Percentiles rank a stretch among this genome's conserved stretches.
phyloP scores from a whole-genome alignment of 2,113 vertebrate species.

The Probosciger aterrimus region DNA sequence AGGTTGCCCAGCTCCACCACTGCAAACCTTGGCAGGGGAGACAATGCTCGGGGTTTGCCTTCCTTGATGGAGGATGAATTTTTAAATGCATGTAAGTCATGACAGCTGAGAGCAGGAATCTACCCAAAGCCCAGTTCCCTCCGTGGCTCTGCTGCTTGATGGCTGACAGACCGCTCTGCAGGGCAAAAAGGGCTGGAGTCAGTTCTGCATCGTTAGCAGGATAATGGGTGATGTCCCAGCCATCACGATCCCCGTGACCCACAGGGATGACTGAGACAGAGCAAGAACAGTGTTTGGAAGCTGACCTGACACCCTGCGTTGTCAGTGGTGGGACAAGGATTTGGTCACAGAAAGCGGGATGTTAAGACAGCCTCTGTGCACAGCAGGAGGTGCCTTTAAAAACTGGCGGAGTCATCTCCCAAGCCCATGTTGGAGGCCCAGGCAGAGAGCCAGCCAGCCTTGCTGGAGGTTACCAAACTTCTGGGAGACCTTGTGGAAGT shows the following conservation, averaged over 20 bases:
- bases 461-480: not conserved
- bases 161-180: not conserved
- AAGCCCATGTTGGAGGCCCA: accelerated
- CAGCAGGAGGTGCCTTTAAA: not conserved
- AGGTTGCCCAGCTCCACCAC: constrained; percentile 25
- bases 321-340: not conserved
- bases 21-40: constrained; percentile 38
- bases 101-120: constrained; percentile 43
- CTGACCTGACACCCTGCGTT: not conserved
- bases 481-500: not conserved
- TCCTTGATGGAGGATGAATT: constrained; percentile 19
- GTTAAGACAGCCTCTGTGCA: accelerated
- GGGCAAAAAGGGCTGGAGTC: not conserved
- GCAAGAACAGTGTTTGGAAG: not conserved
- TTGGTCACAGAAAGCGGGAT: not conserved
- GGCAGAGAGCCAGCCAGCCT: not conserved
- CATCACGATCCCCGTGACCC: accelerated
- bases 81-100: not conserved
- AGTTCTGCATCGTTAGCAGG: constrained; percentile 14
- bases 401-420: not conserved
- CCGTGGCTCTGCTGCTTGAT: not conserved
- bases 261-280: not conserved
- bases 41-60: not conserved
- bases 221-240: not conserved
- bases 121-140: not conserved